These are phyloP conservation scores for Volucella inflata DNA, from an alignment of 2,888 invertebrate species.

Conservation along the genomic window DNA sequence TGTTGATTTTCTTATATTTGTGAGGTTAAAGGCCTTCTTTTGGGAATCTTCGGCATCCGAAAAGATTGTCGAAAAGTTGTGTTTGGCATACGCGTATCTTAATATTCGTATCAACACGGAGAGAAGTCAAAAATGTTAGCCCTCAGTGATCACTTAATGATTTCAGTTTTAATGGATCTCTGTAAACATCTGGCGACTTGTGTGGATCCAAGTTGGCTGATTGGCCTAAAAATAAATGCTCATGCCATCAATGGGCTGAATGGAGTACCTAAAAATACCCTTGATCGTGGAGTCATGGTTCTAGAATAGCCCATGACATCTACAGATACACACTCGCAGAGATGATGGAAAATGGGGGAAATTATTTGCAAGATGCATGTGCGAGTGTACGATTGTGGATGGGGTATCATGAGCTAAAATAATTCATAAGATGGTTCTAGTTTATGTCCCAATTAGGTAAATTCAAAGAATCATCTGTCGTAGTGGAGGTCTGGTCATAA, in stretches of 20 bases:
- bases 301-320: constrained; percentile 34
- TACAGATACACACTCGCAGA: neutral
- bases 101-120: too few species aligned
- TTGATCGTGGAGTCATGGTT: constrained; percentile 35
- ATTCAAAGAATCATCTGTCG: neutral
- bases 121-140: too few species aligned
- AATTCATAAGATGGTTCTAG: neutral
- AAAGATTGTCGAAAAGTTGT: constrained; percentile 5
- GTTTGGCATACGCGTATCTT: too few species aligned
- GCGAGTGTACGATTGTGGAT: neutral
- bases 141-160: too few species aligned
- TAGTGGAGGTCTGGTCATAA: too few species aligned
- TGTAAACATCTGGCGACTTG: neutral
- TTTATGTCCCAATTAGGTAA: constrained; percentile 25
- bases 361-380: neutral
- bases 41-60: neutral
- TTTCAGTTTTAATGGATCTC: neutral
- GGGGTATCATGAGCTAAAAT: neutral
- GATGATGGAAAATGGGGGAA: too few species aligned
- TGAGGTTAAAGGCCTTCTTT: constrained; percentile 36
- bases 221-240: constrained; percentile 23
- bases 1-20: constrained; percentile 3
- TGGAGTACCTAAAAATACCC: constrained; percentile 31
- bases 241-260: constrained; percentile 47
- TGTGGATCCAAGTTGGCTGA: neutral